A percentile compares a stretch with the other conserved stretches of the same genome.
Conservation (phyloP, 2,797 vertebrate genomes). For the Lophotriccus pileatus region DNA sequence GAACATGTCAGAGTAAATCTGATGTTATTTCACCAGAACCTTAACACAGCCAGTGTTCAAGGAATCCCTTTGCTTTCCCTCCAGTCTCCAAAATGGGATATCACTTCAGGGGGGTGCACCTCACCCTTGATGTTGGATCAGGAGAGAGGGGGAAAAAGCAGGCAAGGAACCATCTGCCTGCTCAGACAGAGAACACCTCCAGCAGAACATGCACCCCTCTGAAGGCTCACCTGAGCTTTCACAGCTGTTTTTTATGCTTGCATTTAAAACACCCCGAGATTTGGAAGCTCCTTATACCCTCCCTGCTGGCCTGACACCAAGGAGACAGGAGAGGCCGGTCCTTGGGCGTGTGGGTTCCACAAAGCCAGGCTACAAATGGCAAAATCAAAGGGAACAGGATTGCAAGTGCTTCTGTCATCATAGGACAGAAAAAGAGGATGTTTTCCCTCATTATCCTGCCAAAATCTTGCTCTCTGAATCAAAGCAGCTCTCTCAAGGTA, state of each 20-base stretch:
- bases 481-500: neutral
- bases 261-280: neutral
- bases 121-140: neutral
- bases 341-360: neutral
- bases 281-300: neutral
- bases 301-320: rapidly evolving
- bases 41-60: neutral
- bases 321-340: neutral
- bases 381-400: rapidly evolving
- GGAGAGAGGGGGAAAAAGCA: neutral
- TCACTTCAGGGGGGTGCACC: no score
- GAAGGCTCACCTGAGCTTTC: neutral
- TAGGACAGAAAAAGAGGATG: neutral
- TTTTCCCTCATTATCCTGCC: neutral
- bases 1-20: constrained; percentile 50
- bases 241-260: neutral
- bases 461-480: neutral
- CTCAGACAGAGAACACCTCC: neutral
- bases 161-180: neutral
- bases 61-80: neutral
- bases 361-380: neutral
- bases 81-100: neutral
- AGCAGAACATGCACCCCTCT: neutral
- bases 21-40: constrained; percentile 34
- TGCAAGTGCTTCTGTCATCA: neutral